Conservation (phyloP, 1,140 invertebrate genomes). For the Brachystomella parvula region DNA sequence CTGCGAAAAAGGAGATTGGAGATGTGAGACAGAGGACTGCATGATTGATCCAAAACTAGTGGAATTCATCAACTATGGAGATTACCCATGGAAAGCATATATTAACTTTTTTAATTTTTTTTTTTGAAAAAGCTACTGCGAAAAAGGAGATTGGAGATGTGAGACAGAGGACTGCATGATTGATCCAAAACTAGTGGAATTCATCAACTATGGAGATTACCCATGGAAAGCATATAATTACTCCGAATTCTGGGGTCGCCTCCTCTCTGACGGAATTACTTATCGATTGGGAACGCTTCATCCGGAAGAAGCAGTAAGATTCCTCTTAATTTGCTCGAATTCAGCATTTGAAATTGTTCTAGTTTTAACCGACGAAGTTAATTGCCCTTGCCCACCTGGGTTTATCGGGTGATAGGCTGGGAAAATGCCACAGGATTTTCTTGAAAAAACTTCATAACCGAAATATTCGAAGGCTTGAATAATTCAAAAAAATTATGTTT, state of each 20-base stretch:
- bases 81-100: slow-evolving; percentile 54
- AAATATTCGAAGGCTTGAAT: too few relatives aligned
- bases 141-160: slow-evolving; percentile 54
- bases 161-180: slow-evolving; percentile 65
- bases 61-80: slow-evolving; percentile 53
- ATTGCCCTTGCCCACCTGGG: too few relatives aligned
- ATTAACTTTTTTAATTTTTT: slow-evolving; percentile 28
- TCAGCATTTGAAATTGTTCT: neutral
- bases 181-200: slow-evolving; percentile 55
- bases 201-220: slow-evolving; percentile 52
- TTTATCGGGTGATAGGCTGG: too few relatives aligned
- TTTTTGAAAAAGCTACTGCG: slow-evolving; percentile 53
- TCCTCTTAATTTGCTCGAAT: slow-evolving; percentile 8
- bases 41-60: slow-evolving; percentile 62
- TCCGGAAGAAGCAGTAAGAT: slow-evolving; percentile 48
- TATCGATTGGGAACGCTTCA: slow-evolving; percentile 61
- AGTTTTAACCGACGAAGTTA: neutral
- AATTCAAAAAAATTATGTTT: too few relatives aligned
- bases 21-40: slow-evolving; percentile 65
- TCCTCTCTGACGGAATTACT: slow-evolving; percentile 64
- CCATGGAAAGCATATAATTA: slow-evolving; percentile 75
- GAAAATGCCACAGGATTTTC: too few relatives aligned
- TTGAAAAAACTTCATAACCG: too few relatives aligned
- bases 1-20: slow-evolving; percentile 52
- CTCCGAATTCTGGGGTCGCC: slow-evolving; percentile 70